Base-by-base conservation (phyloP, 2,113 vertebrate species). In the Clarias gariepinus region DNA sequence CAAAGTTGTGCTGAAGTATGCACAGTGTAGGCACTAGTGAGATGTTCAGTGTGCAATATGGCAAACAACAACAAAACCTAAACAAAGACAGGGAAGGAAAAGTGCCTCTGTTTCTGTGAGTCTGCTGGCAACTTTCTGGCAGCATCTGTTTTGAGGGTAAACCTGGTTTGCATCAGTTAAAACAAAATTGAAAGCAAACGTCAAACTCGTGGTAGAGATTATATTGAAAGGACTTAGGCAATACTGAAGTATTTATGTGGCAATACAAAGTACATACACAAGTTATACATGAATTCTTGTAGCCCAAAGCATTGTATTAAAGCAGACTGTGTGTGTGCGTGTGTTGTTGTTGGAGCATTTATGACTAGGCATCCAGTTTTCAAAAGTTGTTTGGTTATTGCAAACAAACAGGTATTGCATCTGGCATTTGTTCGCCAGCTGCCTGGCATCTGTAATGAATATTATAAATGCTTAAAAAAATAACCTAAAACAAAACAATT, bases 161-260 rank as follows among this genome's bases (percentile, higher is more conserved):
- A 91, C 89, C 91, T 93, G 91, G 90, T 93, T 93, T 87, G 77
- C 81, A 91, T 94, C 90, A 90, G 80, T 58, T 81, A 88, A 90
- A 81, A 60, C 82, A 81, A 47, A 86, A 90, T 82, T 25, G 81
- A 90, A 87, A 89, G 87, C 87, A 86, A 89, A 86, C 84, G 81
- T 74, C 33, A 66, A 76, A 81, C 76, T 66, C 41, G 90, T 83
- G 87, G 84, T 69, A 83, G 57, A 92, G 85, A 92, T 91, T 91
- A 89, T 86, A 58, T 91, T 89, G 92, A 94, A 94, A 94, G 88
- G 86, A 57, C 92, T 83, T 86, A 92, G 91, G 86, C 82, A 93
- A 92, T 84, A 92, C 58, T 81, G 57, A 81, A 81, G 19, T 61
- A 33, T 61, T 79, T 61, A 61, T 61, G 78, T 61, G 21, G 33